Conservation (phyloP, 2,888 invertebrate species). For the Osmoderma eremita region DNA sequence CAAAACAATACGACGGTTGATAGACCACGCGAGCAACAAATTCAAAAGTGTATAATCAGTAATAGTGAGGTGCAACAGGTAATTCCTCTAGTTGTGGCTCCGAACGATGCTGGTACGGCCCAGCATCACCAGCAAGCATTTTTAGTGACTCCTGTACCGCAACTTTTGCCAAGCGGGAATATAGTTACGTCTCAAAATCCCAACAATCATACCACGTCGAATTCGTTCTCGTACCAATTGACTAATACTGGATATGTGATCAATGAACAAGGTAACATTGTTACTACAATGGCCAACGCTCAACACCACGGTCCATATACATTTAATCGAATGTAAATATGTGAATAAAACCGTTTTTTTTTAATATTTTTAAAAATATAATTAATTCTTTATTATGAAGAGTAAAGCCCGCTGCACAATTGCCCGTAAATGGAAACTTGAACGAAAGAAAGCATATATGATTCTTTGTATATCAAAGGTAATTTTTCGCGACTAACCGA, state of each 20-base stretch:
- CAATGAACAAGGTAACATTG: conserved; percentile 64
- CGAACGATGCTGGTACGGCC: conserved; percentile 54
- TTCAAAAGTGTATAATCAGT: conserved; percentile 70
- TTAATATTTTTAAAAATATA: conserved; percentile 2
- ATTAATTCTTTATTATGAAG: no score
- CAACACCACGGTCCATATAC: conserved; percentile 62
- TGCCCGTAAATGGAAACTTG: no score
- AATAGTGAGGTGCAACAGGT: conserved; percentile 68
- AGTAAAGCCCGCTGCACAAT: no score
- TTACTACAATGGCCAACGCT: conserved; percentile 61
- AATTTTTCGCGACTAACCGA: no score
- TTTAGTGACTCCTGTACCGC: conserved; percentile 73
- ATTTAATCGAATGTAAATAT: conserved; percentile 61
- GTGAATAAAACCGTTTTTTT: conserved; percentile 28
- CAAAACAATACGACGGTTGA: conserved; percentile 38
- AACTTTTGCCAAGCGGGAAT: conserved; percentile 67
- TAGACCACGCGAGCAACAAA: conserved; percentile 61
- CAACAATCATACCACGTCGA: conserved; percentile 58
- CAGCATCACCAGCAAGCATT: conserved; percentile 72
- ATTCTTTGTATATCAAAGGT: no score
- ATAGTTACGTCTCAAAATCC: conserved; percentile 59
- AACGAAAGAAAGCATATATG: no score
- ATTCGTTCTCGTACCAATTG: conserved; percentile 63
- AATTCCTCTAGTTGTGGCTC: conserved; percentile 72
- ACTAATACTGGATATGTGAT: conserved; percentile 63